phyloP scores from a whole-genome alignment of 2,888 invertebrate genomes.

The Lissonota sp. region DNA sequence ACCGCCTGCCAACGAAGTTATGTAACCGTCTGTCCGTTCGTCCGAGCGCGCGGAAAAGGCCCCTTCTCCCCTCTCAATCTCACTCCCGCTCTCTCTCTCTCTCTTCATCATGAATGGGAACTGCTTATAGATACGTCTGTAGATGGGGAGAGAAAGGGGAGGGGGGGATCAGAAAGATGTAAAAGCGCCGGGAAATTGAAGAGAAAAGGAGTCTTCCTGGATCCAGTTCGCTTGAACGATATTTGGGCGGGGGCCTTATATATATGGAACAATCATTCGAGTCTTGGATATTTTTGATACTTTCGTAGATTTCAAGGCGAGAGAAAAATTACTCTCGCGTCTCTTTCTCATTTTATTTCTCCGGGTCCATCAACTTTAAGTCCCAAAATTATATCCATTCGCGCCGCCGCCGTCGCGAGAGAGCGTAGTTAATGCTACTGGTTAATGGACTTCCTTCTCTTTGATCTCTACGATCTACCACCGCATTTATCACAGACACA shows the following conservation, averaged over 20 bases:
- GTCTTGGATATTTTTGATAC: no score
- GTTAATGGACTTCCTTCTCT: conserved; percentile 64
- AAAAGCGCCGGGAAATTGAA: no score
- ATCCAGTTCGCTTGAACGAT: no score
- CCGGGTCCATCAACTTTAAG: conserved; percentile 39
- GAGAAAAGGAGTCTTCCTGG: no score
- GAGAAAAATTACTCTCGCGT: conserved; percentile 15
- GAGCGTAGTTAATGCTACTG: conserved; percentile 61
- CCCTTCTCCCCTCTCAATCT: conserved; percentile 26
- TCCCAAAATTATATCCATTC: conserved; percentile 63
- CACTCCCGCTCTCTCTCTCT: no score
- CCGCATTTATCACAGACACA: conserved; percentile 20
- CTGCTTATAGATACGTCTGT: no score
- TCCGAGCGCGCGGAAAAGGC: conserved; percentile 70
- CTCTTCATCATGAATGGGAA: no score
- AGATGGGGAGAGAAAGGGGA: no score
- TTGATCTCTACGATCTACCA: conserved; percentile 38
- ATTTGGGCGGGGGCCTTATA: conserved; percentile 54
- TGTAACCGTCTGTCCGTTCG: conserved; percentile 79
- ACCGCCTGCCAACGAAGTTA: conserved; percentile 80
- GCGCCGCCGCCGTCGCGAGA: not conserved
- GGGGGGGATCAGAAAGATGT: no score
- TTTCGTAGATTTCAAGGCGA: no score
- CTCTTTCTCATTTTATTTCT: no score
- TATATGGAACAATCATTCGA: conserved; percentile 18